phyloP scores from a whole-genome alignment of 92 coral and sea anemone species.

The Parazoanthus atlanticus region DNA sequence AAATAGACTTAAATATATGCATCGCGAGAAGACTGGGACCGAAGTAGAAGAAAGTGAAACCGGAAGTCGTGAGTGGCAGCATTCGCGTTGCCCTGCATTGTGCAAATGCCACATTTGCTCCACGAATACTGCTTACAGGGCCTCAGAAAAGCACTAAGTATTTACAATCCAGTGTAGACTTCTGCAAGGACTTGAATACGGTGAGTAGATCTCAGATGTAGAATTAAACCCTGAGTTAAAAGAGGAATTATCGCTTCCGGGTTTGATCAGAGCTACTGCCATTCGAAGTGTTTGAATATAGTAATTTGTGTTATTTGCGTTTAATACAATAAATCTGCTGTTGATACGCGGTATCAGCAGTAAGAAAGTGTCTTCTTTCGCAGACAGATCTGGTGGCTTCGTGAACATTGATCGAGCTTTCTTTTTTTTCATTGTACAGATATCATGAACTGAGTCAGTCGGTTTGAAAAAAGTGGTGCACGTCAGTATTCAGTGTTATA shows the following conservation, averaged over 20 bases:
- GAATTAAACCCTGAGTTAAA: not conserved
- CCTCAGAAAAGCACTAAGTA: not conserved
- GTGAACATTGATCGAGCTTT: not conserved
- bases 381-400: not conserved
- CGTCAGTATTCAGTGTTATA: too few relatives aligned
- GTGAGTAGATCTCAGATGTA: constrained; percentile 4
- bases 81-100: not conserved
- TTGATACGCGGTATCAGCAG: not conserved
- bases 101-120: not conserved
- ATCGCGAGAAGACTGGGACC: not conserved
- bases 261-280: not conserved
- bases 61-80: not conserved
- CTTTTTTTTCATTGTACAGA: not conserved
- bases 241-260: not conserved
- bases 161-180: not conserved
- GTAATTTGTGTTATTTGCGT: not conserved
- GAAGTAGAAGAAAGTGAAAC: not conserved
- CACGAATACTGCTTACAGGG: not conserved
- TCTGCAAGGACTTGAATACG: not conserved
- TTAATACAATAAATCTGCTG: not conserved
- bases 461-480: not conserved
- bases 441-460: not conserved
- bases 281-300: not conserved
- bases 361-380: not conserved
- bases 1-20: too few relatives aligned